Base-by-base conservation (phyloP, 1,140 invertebrate genomes). In the Ericerus pela region DNA sequence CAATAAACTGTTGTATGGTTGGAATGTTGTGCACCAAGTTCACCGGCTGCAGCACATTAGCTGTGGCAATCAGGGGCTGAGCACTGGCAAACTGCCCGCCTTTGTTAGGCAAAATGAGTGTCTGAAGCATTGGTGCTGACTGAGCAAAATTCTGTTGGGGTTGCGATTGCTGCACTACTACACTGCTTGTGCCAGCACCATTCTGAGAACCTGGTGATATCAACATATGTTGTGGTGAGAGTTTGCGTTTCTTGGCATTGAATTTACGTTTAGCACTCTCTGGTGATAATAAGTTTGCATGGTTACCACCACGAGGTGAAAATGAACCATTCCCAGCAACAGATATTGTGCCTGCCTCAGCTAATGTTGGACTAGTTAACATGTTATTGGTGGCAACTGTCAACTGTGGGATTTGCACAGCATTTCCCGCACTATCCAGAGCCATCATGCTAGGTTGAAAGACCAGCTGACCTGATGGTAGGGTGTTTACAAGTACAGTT, bases 11-110 rank as follows among this genome's bases (percentile, higher is more conserved):
- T 63, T 88, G 85, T 54, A 85, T 83, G 0, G 81, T 78, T 0
- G 81, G 81, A 63, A 85, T 81, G 65, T 85, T 85, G 58, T 82
- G 80, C 41, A 85, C 79, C 56, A 85, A 68, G 72, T 87, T 88
- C 14, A 88, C 81, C 1, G 85, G 85, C 65, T 88, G 85, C 0
- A 82, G 69, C 27, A 88, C 68, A 68, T 88, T 85, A 16, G 60
- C 58, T 10, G 62, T 63, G 18, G 63, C 59, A 10, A 64, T 64
- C 16, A 65, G 36, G 22, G 61, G 62, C 47, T 64, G 63, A 28
- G 59, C 58, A n/a, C 60, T 63, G 36, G 58, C 56, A 52, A 64
- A 63, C 52, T 63, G 60, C 10, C 56, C 36, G 2, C 74, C 78
- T 68, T 85, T 85, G 1, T 81, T 81, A 1, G 82, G 82, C 4